Base-by-base conservation (phyloP, 2,797 vertebrate species). In the Rhinatrema bivittatum region DNA sequence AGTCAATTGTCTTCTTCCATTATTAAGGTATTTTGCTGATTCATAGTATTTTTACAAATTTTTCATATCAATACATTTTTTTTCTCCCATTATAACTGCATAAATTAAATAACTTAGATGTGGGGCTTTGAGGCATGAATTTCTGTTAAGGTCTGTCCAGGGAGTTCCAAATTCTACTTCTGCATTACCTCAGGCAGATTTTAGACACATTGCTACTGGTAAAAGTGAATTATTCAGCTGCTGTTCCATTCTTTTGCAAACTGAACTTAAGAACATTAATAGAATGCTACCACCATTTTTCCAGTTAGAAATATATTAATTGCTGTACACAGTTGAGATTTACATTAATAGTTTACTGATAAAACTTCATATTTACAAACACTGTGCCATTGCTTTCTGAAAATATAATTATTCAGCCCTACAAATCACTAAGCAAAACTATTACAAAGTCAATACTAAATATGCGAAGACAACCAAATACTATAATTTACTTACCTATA, bases 251-350 rank as follows among this genome's bases (percentile, higher is more conserved):
- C 54, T 26, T 26, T 31, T 33, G 54, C 57, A 55, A 16, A 29
- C 26, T 13, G 16, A 30, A 16, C 48, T 54, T 50, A 62, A 49
- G 10, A 29, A 39, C 36, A 53, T 42, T 39, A 49, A 49, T 17
- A 7, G 29, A 4, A 40, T 27, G 26, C 15, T 28, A 28, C 14
- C 14, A 28, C 5, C 18, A 46, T 50, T 48, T 51, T 49, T 49
- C 29, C 50, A 0, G 0, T 1, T 4, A 34, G 22, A 22, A 48
- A 48, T 23, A 11, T 39, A 31, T 48, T 48, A 39, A 47, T 29
- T 37, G 15, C 13, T 10, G 15, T 36, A 17, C 36, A 46, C 26
- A 41, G 2, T 6, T 34, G 32, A 18, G 38, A 7, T 32, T 39
- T 46, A 36, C 43, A 16, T 37, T 25, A 21, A 7, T n/a, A 34